These are phyloP conservation scores for Bradypodion pumilum DNA, from an alignment of 2,797 vertebrate genomes.

Conservation along the genomic window DNA sequence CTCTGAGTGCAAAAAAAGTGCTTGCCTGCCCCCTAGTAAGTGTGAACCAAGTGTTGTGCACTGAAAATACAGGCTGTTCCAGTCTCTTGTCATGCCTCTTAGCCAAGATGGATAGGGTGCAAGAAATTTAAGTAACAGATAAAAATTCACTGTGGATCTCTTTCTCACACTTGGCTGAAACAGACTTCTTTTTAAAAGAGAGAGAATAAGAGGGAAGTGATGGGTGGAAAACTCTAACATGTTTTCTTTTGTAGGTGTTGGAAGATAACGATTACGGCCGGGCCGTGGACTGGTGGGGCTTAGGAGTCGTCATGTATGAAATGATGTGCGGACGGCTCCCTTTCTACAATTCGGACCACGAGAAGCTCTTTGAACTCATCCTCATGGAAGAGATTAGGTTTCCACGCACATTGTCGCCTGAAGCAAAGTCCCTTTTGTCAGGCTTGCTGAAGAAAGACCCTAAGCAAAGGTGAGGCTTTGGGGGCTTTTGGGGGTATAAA, in stretches of 20 bases:
- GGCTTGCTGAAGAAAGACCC: constrained; percentile 96
- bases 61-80: too few species aligned
- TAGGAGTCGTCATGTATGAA: constrained; percentile 98
- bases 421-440: constrained; percentile 91
- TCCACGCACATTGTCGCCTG: constrained; percentile 90
- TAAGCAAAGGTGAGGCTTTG: constrained; percentile 84
- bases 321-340: constrained; percentile 97
- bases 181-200: neutral
- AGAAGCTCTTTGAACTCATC: constrained; percentile 97
- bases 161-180: neutral
- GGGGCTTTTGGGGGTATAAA: neutral
- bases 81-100: too few species aligned
- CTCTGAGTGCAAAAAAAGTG: neutral
- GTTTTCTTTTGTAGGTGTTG: constrained; percentile 83
- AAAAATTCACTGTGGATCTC: neutral
- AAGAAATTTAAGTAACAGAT: neutral
- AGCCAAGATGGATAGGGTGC: neutral
- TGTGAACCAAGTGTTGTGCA: neutral
- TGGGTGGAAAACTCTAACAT: neutral
- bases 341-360: constrained; percentile 98
- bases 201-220: too few species aligned
- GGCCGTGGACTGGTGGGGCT: constrained; percentile 97
- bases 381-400: constrained; percentile 98
- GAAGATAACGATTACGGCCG: constrained; percentile 96
- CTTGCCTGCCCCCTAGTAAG: neutral